These are phyloP conservation scores for Buphagus erythrorhynchus DNA, from an alignment of 2,797 vertebrate genomes.

Conservation along the genomic window DNA sequence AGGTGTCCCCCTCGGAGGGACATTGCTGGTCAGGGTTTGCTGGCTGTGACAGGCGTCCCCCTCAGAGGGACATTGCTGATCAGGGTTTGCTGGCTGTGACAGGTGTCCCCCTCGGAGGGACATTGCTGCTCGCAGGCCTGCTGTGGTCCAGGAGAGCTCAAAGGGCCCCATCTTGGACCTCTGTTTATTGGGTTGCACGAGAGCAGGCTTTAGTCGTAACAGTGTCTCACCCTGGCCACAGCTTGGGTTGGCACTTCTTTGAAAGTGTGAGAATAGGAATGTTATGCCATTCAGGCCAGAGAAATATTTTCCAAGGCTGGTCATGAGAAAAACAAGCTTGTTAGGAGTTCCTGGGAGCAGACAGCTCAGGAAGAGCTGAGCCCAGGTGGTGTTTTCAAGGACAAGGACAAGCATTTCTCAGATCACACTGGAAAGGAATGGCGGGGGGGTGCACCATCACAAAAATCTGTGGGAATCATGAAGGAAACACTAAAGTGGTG, in stretches of 20 bases:
- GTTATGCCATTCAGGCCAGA: neutral
- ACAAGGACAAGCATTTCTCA: neutral
- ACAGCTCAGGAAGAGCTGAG: neutral
- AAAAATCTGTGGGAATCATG: neutral
- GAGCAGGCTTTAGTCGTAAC: neutral
- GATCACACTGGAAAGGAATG: neutral
- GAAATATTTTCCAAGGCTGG: neutral
- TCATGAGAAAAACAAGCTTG: neutral
- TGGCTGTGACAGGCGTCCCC: too few species aligned
- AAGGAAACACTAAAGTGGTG: neutral
- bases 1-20: too few species aligned
- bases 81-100: neutral
- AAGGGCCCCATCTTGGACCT: too few species aligned
- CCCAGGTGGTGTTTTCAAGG: neutral
- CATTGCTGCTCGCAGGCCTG: rapidly evolving
- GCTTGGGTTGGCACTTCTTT: neutral
- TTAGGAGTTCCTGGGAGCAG: neutral
- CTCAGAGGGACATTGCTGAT: too few species aligned
- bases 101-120: neutral
- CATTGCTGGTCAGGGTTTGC: too few species aligned
- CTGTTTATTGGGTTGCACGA: too few species aligned
- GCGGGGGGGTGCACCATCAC: rapidly evolving
- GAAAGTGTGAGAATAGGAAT: neutral
- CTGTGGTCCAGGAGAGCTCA: neutral
- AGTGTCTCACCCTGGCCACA: neutral